Conservation (phyloP, 92 coral and sea anemone species). For the Palythoa grandis region DNA sequence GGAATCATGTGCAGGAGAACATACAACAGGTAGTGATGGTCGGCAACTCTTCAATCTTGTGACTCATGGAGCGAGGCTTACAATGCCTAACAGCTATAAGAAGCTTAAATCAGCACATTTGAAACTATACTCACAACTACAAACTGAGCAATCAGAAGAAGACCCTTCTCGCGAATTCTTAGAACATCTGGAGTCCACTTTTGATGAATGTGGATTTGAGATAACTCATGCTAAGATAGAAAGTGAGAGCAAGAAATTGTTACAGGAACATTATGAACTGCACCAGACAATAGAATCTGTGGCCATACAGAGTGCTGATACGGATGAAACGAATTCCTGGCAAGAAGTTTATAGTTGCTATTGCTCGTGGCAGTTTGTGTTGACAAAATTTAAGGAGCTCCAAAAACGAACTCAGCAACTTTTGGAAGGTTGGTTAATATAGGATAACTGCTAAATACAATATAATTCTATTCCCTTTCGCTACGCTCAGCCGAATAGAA, state of each 20-base stretch:
- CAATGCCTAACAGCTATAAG: conserved; percentile 72
- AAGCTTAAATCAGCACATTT: conserved; percentile 70
- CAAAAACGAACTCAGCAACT: conserved; percentile 73
- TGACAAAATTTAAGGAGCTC: conserved; percentile 72
- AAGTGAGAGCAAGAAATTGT: conserved; percentile 41
- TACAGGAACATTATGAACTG: conserved; percentile 56
- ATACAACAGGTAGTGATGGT: background rate
- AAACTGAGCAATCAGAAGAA: conserved; percentile 18
- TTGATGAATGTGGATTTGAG: conserved; percentile 39
- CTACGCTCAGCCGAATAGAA: too few relatives aligned
- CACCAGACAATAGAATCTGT: conserved; percentile 34
- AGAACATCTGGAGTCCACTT: conserved; percentile 53
- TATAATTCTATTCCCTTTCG: too few relatives aligned
- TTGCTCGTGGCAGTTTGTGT: conserved; percentile 80
- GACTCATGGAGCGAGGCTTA: conserved; percentile 53
- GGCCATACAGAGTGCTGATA: conserved; percentile 22
- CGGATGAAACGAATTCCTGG: conserved; percentile 56
- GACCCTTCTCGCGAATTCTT: conserved; percentile 52
- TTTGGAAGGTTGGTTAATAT: conserved; percentile 60
- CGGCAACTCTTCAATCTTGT: conserved; percentile 52
- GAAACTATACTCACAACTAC: conserved; percentile 61
- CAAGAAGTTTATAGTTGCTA: conserved; percentile 79
- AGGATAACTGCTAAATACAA: background rate
- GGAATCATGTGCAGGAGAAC: background rate
- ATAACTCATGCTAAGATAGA: conserved; percentile 44